phyloP scores from a whole-genome alignment of 2,888 invertebrate species.

The Tenthredo amoena region DNA sequence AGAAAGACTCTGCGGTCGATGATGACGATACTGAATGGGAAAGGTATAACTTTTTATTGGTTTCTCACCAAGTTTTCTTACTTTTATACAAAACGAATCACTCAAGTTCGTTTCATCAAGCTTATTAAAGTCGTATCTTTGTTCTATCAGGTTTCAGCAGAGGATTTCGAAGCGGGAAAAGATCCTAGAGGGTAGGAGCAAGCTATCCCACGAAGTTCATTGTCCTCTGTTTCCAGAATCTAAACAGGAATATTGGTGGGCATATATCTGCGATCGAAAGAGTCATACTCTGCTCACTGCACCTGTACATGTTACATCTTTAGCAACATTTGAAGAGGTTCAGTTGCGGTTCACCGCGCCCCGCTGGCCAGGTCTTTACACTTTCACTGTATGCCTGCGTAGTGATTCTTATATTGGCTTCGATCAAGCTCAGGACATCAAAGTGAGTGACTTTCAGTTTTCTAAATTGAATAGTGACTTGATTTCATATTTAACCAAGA shows the following conservation, averaged over 20 bases:
- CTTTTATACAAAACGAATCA: neutral
- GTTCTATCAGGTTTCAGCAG: conserved; percentile 85
- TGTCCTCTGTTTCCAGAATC: conserved; percentile 96
- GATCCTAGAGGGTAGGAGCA: conserved; percentile 93
- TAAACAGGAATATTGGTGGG: conserved; percentile 99
- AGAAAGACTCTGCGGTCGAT: conserved; percentile 81
- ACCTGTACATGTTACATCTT: conserved; percentile 95
- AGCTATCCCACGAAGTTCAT: conserved; percentile 97
- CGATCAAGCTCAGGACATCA: conserved; percentile 96
- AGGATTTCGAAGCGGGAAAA: conserved; percentile 93
- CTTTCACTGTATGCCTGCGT: conserved; percentile 94
- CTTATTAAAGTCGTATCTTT: conserved; percentile 19
- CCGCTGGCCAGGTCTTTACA: conserved; percentile 94
- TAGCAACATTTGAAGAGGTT: conserved; percentile 93
- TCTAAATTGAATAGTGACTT: neutral
- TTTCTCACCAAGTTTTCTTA: neutral
- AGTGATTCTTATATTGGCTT: conserved; percentile 97
- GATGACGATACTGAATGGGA: conserved; percentile 97
- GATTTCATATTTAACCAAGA: neutral
- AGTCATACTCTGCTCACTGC: conserved; percentile 94
- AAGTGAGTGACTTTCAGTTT: conserved; percentile 79
- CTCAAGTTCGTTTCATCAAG: neutral
- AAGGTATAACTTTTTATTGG: conserved; percentile 76
- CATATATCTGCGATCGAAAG: conserved; percentile 98
- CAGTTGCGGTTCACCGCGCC: conserved; percentile 97